phyloP scores from a whole-genome alignment of 2,113 vertebrate species.

The Eptesicus fuscus region DNA sequence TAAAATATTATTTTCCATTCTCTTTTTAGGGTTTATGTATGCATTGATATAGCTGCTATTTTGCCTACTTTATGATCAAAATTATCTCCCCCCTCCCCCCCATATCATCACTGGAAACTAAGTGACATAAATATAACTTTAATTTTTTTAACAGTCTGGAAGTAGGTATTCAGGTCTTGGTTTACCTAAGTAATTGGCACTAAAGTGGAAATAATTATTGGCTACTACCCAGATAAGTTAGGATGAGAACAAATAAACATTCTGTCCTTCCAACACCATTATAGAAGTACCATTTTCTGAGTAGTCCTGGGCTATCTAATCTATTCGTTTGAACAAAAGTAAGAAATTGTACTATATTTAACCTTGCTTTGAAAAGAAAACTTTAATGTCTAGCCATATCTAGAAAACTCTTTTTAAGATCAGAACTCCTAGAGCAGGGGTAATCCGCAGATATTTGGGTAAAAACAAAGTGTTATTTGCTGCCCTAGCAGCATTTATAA shows the following conservation, averaged over 20 bases:
- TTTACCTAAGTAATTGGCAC: neutral
- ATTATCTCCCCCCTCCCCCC: fast-evolving
- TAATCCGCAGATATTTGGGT: neutral
- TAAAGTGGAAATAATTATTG: conserved; percentile 2
- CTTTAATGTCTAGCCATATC: neutral
- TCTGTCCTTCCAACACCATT: fast-evolving
- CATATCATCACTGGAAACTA: neutral
- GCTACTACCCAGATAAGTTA: neutral
- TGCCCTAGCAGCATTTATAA: neutral
- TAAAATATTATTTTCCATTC: neutral
- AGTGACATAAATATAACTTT: neutral
- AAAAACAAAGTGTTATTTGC: neutral
- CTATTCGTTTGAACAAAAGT: neutral
- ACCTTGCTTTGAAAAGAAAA: neutral
- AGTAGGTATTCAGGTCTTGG: neutral
- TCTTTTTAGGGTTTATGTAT: neutral
- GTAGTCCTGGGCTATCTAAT: neutral
- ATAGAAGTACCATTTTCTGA: neutral
- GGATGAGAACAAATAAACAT: neutral
- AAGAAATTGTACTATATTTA: neutral
- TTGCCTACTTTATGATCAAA: neutral
- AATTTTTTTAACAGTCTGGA: neutral
- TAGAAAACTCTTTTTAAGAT: neutral
- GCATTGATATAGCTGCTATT: neutral
- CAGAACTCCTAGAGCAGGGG: neutral